Evolutionary conservation across 2,113 vertebrate genomes (phyloP).

Genomic region (Recurvirostra avosetta): DNA sequence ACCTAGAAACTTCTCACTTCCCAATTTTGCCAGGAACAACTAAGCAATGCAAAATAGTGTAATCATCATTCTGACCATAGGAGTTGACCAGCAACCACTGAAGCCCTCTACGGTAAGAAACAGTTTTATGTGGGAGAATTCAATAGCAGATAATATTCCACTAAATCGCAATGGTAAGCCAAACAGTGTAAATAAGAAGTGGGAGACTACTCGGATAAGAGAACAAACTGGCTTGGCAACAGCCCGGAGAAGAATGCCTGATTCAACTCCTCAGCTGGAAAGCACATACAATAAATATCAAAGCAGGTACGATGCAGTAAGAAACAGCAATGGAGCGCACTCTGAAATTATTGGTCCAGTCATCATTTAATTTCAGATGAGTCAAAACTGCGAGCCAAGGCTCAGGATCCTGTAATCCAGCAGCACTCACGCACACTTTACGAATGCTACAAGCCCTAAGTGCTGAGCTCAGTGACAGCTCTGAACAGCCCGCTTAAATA

Average conservation of each 20-base stretch:
- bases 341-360: not conserved
- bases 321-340: not conserved
- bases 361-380: not conserved
- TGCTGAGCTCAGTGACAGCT: not conserved
- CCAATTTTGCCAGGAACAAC: not conserved
- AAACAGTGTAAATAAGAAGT: not conserved
- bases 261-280: not conserved
- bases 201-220: not conserved
- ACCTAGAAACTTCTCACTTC: not conserved
- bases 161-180: not conserved
- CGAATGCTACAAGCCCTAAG: not conserved
- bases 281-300: not conserved
- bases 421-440: rapidly evolving
- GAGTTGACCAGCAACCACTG: not conserved
- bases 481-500: not conserved
- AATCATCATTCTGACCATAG: not conserved
- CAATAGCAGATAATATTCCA: not conserved
- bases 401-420: not conserved
- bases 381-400: not conserved
- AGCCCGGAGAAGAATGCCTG: not conserved
- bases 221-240: not conserved
- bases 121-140: not conserved
- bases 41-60: not conserved
- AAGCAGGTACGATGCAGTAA: not conserved
- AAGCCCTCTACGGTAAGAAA: not conserved